phyloP scores from a whole-genome alignment of 2,888 invertebrate species.

The Augiades crinisus region DNA sequence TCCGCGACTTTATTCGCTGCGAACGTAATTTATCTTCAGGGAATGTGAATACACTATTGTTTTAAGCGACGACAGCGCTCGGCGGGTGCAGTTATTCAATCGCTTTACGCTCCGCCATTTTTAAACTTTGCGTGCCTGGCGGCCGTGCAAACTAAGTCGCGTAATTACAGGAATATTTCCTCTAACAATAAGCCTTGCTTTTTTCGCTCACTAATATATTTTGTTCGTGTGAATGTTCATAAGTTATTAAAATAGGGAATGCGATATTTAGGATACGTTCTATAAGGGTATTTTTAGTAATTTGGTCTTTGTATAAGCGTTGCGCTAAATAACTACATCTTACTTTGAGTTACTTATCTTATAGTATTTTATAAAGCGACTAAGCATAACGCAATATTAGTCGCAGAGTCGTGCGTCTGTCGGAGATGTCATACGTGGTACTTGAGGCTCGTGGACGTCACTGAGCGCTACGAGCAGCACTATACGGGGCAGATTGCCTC shows the following conservation, averaged over 20 bases:
- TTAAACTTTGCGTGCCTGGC: neutral
- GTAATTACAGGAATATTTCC: neutral
- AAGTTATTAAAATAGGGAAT: neutral
- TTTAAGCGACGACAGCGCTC: slow-evolving; percentile 7
- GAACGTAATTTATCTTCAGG: neutral
- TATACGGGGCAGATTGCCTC: slow-evolving; percentile 30
- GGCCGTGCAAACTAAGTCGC: neutral
- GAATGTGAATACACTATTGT: slow-evolving; percentile 5
- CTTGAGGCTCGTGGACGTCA: neutral
- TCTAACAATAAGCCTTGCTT: neutral
- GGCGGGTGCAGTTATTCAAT: neutral
- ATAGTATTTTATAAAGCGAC: no score
- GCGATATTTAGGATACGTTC: neutral
- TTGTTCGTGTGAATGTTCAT: neutral
- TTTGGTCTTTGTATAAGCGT: no score
- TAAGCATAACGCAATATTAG: neutral
- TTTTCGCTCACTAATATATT: neutral
- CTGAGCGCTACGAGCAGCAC: slow-evolving; percentile 2
- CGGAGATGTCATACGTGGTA: neutral
- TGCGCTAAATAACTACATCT: no score
- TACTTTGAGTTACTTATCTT: no score
- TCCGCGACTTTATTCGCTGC: slow-evolving; percentile 9
- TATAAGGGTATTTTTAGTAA: no score
- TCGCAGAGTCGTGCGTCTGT: neutral
- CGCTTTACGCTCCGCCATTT: neutral